Evolutionary conservation across 2,113 vertebrate genomes (phyloP), one percentile per base, ranked within the genome.

Genomic region (Pomatorhinus ruficollis): DNA sequence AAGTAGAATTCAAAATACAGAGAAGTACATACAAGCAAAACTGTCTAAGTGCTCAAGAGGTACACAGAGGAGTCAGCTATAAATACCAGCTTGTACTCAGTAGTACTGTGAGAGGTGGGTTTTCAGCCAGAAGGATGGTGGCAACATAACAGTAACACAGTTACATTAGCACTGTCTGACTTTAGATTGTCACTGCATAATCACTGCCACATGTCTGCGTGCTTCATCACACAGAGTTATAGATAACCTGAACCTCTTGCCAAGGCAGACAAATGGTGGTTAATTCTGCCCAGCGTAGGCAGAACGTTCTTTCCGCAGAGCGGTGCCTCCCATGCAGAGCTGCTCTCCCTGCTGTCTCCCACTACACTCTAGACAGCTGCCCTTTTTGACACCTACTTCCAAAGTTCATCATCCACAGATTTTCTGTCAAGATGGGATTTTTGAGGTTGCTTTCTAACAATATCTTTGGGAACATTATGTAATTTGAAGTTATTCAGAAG

Each of bases 81-180:
- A 95, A 97, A 96, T 96, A 97, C 69, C 80, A 72, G 53, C 61
- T 83, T 89, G 64, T 90, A 78, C 83, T 86, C 19, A 2, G 90
- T 90, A 87, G 78, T 93, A 79, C 90, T 87, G 86, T 75, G 92
- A 91, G 92, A 92, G 90, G 77, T 83, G 88, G 88, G 42, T 95
- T 76, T 82, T 93, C 76, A 91, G 75, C 81, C 89, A 95, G 91
- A 95, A 95, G 93, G 91, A 71, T 76, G 81, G 69, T 89, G 95
- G 82, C 87, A 97, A 91, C 79, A 64, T 84, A 90, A 95, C 95
- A 92, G 80, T 74, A 91, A 87, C 90, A 79, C 84, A 87, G 78
- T 91, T 95, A 66, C 4, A 31, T 96, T 94, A 89, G 57, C 78
- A 87, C 68, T 64, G 92, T 92, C 84, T 96, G 93, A 90, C 90